Evolutionary conservation across 2,113 vertebrate species (phyloP).

Genomic region (Rhineura floridana): DNA sequence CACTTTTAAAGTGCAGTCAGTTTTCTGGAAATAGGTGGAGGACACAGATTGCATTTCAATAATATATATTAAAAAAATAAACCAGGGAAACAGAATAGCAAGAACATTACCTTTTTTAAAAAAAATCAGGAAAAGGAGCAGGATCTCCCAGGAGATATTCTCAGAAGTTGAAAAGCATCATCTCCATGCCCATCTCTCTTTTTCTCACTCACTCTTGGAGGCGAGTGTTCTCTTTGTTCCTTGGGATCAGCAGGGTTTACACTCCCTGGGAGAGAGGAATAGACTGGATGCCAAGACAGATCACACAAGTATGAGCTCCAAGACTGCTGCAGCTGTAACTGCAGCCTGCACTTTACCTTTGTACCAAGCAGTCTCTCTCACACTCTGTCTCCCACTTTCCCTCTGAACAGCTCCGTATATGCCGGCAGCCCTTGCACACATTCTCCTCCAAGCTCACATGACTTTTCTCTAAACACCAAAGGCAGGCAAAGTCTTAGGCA

Average conservation of each 20-base stretch:
- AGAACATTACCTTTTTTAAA: conserved; percentile 62
- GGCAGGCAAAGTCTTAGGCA: conserved; percentile 56
- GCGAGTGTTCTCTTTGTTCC: conserved; percentile 13
- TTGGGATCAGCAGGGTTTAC: background rate
- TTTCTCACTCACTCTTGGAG: conserved; percentile 24
- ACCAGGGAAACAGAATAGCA: conserved; percentile 21
- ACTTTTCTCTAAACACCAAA: conserved; percentile 61
- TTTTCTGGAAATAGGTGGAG: background rate
- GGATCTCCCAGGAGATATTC: conserved; percentile 35
- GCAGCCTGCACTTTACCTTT: conserved; percentile 56
- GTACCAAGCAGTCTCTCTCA: conserved; percentile 28
- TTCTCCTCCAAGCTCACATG: conserved; percentile 70
- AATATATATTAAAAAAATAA: conserved; percentile 12
- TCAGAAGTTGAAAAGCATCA: conserved; percentile 6
- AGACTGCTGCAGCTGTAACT: conserved; percentile 51
- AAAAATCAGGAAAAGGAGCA: background rate
- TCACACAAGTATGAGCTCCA: conserved; percentile 20
- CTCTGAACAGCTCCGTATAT: conserved; percentile 48
- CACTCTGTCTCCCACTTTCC: conserved; percentile 42
- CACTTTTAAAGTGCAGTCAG: background rate
- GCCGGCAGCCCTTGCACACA: conserved; percentile 62
- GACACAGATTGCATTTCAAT: background rate
- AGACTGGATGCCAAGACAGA: conserved; percentile 11
- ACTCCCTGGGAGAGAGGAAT: background rate
- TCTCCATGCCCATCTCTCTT: background rate